A percentile compares a stretch with the other conserved stretches of the same genome.
Conservation (phyloP, 1,140 invertebrate species). For the Lucilia sericata region DNA sequence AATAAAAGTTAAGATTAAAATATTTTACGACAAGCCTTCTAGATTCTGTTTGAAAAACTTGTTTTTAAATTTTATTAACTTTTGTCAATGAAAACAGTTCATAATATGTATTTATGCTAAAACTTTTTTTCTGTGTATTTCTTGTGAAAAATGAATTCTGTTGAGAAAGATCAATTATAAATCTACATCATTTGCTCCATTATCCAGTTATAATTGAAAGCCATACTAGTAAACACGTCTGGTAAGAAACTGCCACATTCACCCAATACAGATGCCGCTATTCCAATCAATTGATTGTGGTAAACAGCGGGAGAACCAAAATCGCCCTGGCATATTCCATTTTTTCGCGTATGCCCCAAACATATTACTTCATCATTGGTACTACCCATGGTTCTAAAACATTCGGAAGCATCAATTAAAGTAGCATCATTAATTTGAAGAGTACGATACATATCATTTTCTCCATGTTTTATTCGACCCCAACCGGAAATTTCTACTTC, state of each 20-base stretch:
- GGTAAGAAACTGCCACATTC: conserved; percentile 59
- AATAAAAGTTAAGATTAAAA: too few species aligned
- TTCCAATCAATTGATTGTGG: conserved; percentile 51
- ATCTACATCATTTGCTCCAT: neutral
- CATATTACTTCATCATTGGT: conserved; percentile 54
- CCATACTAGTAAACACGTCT: conserved; percentile 59
- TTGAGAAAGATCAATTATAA: too few species aligned
- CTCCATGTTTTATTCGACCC: conserved; percentile 55
- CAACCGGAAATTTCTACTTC: conserved; percentile 60
- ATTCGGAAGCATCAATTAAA: conserved; percentile 47
- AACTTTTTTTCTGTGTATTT: too few species aligned
- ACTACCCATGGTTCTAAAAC: conserved; percentile 45
- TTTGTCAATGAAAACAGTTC: too few species aligned
- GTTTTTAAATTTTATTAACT: too few species aligned
- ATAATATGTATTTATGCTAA: too few species aligned
- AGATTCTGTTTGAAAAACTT: too few species aligned
- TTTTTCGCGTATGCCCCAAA: conserved; percentile 53
- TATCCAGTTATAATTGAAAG: conserved; percentile 58
- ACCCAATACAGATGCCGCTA: conserved; percentile 54
- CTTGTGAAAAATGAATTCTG: too few species aligned
- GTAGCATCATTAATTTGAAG: conserved; percentile 45
- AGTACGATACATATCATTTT: conserved; percentile 48
- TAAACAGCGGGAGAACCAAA: conserved; percentile 61
- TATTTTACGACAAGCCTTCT: too few species aligned
- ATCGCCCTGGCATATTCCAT: conserved; percentile 60